Base-by-base conservation (phyloP, 2,888 invertebrate genomes). In the Pollenia labialis region DNA sequence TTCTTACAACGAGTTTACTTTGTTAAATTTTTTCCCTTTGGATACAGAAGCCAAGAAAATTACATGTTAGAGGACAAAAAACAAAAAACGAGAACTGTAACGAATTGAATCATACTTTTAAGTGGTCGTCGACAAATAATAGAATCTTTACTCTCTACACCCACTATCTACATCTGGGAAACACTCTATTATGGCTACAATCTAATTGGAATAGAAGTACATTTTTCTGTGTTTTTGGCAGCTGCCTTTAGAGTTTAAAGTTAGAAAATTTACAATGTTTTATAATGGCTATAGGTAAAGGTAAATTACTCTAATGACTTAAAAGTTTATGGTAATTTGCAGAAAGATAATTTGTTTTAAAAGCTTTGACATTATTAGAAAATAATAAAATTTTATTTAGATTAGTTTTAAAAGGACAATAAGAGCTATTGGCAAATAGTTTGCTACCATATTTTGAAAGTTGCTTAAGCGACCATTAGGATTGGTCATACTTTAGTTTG, bases 41-140 rank as follows among this genome's bases (percentile, higher is more conserved):
- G 18, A 66, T 66, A 84, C 76, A 81, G 81, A 66, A 87, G 84
- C 81, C 84, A 77, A 87, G 66, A 79, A 74, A 69, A 32, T 32
- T 32, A 32, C 32, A 32, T 32, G 32, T 6, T 6, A 32, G 4
- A 32, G 32, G 32, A 32, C 32, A 32, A 32, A 32, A 32, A 32
- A 32, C 4, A 32, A 32, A 32, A 32, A 6, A 32, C n/a, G 32
- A 32, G 4, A 62, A 75, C 42, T 81, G 58, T 8, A 62, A 82
- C 52, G 50, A 74, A 84, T 87, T 86, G 76, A 80, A 72, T 83
- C 80, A 86, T 80, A 48, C 42, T 81, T 83, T 83, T 42, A 81
- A 76, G 66, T 79, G 79, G 18, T 69, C 32, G 14, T 58, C 40
- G 62, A 71, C 72, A 72, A 74, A 66, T 79, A 68, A 74, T 60